Base-by-base conservation (phyloP, 2,888 invertebrate species). In the Rhagophthalmus giganteus region DNA sequence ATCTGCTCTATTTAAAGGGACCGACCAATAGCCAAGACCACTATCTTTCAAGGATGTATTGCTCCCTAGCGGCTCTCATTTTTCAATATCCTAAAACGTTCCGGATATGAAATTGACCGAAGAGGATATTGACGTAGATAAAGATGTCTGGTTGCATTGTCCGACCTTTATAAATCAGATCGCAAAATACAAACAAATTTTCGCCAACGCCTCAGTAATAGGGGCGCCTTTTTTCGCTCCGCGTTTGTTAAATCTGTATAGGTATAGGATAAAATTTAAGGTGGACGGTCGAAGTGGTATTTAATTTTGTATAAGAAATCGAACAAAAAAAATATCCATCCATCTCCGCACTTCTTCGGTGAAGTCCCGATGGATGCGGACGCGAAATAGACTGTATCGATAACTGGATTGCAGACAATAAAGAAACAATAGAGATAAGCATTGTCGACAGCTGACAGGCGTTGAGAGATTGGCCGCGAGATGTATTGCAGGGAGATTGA, bases 351-450 rank as follows among this genome's bases (percentile, higher is more conserved):
- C 37, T 34, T 37, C 45, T 42, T 39, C 47, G 54, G 41, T 55
- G 57, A 63, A 67, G 63, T 69, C 70, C 70, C 69, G 61, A 59
- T 64, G 70, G 70, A 70, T 69, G 61, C 52, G 57, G 45, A 49
- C 46, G 58, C 58, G 65, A 65, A 66, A 64, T 65, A 68, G 67
- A 65, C 63, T 64, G 70, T 71, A 74, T 73, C 73, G 73, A 73
- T 74, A 74, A 74, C 74, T 70, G 72, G 70, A 74, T 74, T 74
- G 72, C 68, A 71, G 73, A 75, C 74, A 74, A 74, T 74, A 74
- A 74, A 74, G 74, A 73, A 74, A 74, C 74, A 73, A 73, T 72
- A 68, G 68, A 72, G 74, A 74, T 74, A 75, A 74, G 73, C 70
- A 68, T 66, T 68, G 66, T 62, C 70, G 75, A 74, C 75, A 74